phyloP scores from a whole-genome alignment of 2,113 vertebrate genomes.

The Oncorhynchus nerka region DNA sequence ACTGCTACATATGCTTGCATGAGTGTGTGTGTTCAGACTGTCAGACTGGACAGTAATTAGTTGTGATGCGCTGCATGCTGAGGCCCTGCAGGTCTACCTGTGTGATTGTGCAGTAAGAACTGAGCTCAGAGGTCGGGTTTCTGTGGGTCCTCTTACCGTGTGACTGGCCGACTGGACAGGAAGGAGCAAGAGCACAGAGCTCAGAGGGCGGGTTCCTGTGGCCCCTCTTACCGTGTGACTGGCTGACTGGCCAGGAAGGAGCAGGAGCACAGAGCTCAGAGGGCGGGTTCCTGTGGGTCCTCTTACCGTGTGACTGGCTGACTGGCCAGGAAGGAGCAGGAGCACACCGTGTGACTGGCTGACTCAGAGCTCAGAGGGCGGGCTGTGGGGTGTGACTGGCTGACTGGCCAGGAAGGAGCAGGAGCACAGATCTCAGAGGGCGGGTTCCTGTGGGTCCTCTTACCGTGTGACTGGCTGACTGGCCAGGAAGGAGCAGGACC shows the following conservation, averaged over 20 bases:
- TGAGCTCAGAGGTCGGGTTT: background rate
- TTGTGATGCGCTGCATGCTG: background rate
- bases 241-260: conserved; percentile 25
- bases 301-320: conserved; percentile 10
- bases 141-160: background rate
- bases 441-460: background rate
- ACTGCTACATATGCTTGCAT: no score
- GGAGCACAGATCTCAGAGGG: background rate
- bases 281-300: background rate
- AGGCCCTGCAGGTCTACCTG: conserved; percentile 6
- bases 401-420: conserved; percentile 24
- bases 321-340: conserved; percentile 19
- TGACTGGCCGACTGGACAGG: conserved; percentile 23
- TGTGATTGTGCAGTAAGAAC: background rate
- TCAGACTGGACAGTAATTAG: background rate
- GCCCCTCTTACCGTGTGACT: background rate
- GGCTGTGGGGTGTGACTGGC: conserved; percentile 12
- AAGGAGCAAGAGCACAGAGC: conserved; percentile 14
- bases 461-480: conserved; percentile 11
- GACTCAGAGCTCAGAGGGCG: background rate
- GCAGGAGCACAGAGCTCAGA: conserved; percentile 1
- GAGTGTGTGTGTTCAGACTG: background rate
- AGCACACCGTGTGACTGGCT: conserved; percentile 17
- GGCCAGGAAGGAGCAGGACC: conserved; percentile 21
- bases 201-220: conserved; percentile 3